Percentiles rank a stretch among this genome's conserved stretches.
Conservation (phyloP, 2,888 invertebrate species). For the Trachelus stipa region DNA sequence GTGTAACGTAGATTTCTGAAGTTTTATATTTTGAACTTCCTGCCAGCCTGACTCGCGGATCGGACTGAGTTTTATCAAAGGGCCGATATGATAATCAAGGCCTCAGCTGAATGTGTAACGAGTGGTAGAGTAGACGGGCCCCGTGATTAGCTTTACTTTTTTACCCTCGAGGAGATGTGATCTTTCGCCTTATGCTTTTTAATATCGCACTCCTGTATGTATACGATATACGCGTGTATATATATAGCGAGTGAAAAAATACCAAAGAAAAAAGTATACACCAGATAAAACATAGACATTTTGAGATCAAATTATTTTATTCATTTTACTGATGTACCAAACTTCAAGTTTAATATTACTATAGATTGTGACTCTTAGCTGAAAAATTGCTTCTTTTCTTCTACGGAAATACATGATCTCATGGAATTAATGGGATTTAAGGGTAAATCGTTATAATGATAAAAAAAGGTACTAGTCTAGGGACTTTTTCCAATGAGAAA, state of each 20-base stretch:
- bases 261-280: not conserved
- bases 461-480: not conserved
- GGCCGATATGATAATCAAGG: slow-evolving; percentile 62
- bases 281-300: not conserved
- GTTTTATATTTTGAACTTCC: slow-evolving; percentile 47
- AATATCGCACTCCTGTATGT: not conserved
- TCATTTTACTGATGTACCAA: not conserved
- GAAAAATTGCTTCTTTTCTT: not conserved
- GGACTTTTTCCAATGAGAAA: not conserved
- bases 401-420: not conserved
- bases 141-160: slow-evolving; percentile 51
- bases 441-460: not conserved
- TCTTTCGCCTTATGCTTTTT: slow-evolving; percentile 12
- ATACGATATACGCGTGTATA: not conserved
- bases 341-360: not conserved
- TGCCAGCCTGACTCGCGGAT: slow-evolving; percentile 3
- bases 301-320: not conserved
- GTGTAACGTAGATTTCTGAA: slow-evolving; percentile 42
- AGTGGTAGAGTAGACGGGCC: slow-evolving; percentile 26
- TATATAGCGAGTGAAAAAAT: not conserved
- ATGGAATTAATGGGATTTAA: not conserved
- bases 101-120: slow-evolving; percentile 63
- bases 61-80: slow-evolving; percentile 52
- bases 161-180: slow-evolving; percentile 5
- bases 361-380: not conserved